Evolutionary conservation across 2,113 vertebrate species (phyloP).

Genomic region (Strigops habroptila): DNA sequence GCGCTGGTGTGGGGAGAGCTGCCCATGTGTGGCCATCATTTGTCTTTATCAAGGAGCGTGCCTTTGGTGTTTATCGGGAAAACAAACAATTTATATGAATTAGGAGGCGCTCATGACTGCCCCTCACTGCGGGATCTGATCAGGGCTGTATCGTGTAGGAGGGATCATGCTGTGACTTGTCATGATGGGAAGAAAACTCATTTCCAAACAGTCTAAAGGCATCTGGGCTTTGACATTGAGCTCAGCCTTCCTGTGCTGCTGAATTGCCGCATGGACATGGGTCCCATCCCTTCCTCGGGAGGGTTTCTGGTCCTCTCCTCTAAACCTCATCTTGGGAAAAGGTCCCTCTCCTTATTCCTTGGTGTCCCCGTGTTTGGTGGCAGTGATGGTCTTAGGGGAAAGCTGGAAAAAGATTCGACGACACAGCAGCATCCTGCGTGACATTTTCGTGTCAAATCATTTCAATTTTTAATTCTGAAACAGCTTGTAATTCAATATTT

Average conservation of each 20-base stretch:
- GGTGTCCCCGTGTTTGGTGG: background rate
- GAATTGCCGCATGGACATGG: background rate
- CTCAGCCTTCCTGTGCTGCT: background rate
- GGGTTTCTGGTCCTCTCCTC: background rate
- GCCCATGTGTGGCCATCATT: background rate
- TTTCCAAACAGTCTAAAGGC: background rate
- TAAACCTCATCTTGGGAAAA: no score
- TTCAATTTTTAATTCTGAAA: constrained; percentile 33
- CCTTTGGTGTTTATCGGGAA: background rate
- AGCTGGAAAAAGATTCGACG: background rate
- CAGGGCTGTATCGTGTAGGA: background rate
- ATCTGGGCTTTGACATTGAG: background rate
- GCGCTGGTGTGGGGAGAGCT: background rate
- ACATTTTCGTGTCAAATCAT: background rate
- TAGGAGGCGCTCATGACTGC: background rate
- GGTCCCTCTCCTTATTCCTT: background rate
- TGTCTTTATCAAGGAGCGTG: background rate
- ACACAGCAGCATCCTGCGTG: background rate
- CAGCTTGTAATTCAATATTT: constrained; percentile 33
- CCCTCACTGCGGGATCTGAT: background rate
- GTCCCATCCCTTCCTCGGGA: background rate
- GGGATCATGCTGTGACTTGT: background rate
- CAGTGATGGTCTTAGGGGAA: background rate
- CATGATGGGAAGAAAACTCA: background rate
- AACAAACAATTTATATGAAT: background rate